These are phyloP conservation scores for Anguilla obscura DNA, from an alignment of 2,797 vertebrate species.

Conservation along the genomic window DNA sequence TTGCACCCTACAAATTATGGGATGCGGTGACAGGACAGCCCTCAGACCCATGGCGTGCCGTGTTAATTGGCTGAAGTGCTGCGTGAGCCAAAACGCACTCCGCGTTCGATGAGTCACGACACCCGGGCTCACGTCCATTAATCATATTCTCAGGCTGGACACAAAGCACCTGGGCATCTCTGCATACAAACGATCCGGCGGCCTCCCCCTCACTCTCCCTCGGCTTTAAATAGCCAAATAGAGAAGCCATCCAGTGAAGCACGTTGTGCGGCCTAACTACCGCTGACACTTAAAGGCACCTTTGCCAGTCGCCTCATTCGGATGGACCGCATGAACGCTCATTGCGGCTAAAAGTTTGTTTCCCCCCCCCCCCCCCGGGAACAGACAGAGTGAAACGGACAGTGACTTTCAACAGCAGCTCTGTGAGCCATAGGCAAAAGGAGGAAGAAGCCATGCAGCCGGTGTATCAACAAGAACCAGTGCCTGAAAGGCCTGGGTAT, in stretches of 20 bases:
- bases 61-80: not conserved
- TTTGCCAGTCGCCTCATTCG: constrained; percentile 19
- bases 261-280: constrained; percentile 1
- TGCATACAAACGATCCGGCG: not conserved
- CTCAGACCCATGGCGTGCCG: not conserved
- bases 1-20: not conserved
- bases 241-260: not conserved
- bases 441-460: not conserved
- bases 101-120: not conserved
- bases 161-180: not conserved
- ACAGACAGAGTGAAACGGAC: not conserved
- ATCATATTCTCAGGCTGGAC: constrained; percentile 1
- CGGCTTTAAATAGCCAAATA: not conserved
- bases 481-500: not conserved
- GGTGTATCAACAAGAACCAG: not conserved
- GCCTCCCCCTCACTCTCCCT: not conserved
- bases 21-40: not conserved
- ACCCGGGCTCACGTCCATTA: not conserved
- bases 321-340: constrained; percentile 4
- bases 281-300: constrained; percentile 20
- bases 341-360: not conserved
- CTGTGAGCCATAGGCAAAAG: not conserved
- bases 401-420: not conserved
- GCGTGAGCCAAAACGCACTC: not conserved
- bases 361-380: not conserved